phyloP scores from a whole-genome alignment of 30 jellyfish, hydroid and myxozoan species.

The Cassiopea xamachana region DNA sequence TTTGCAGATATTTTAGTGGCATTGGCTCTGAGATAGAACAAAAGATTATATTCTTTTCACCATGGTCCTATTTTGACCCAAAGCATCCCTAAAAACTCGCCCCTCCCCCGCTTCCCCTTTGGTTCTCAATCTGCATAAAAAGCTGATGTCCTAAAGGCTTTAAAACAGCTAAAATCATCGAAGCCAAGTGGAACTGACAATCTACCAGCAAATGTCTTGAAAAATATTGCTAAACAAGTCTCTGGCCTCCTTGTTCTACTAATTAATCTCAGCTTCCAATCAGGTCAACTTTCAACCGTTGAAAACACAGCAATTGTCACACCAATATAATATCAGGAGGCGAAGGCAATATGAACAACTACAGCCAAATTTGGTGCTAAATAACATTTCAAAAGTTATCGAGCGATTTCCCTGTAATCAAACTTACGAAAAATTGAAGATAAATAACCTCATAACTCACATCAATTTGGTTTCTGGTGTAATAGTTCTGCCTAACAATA shows the following conservation, averaged over 20 bases:
- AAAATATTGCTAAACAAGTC: not conserved
- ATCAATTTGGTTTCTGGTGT: too few species aligned
- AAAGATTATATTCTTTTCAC: not conserved
- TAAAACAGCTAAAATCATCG: not conserved
- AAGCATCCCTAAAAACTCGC: not conserved
- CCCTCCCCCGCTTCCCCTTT: not conserved
- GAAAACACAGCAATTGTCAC: too few species aligned
- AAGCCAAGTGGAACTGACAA: not conserved
- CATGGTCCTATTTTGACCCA: not conserved
- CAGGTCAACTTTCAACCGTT: too few species aligned
- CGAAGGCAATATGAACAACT: too few species aligned
- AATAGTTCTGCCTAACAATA: too few species aligned
- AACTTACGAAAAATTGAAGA: too few species aligned
- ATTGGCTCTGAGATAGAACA: not conserved
- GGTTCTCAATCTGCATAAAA: not conserved
- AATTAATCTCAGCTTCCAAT: too few species aligned
- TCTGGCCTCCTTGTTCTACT: not conserved
- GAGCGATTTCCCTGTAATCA: too few species aligned
- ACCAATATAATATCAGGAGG: too few species aligned
- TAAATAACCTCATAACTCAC: too few species aligned
- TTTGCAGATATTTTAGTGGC: not conserved
- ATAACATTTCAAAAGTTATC: too few species aligned
- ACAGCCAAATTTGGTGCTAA: too few species aligned
- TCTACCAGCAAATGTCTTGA: not conserved
- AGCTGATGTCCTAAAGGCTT: not conserved